Base-by-base conservation (phyloP, 2,797 vertebrate genomes). In the Ptychadena robeensis region DNA sequence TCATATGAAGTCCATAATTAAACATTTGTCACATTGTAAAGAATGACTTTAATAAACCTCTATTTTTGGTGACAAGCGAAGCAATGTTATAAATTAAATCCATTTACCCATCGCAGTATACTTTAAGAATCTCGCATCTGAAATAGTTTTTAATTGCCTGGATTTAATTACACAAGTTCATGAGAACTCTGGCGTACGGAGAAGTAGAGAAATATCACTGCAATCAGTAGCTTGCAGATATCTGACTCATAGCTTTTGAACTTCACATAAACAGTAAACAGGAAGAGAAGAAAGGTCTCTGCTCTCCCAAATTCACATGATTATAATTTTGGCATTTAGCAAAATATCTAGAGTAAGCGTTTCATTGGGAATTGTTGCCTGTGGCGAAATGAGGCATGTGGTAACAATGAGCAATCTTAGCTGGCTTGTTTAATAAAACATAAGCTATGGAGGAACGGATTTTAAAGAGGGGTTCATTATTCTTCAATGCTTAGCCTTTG, bases 141-240 rank as follows among this genome's bases (percentile, higher is more conserved):
- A 28, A 79, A 61, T 71, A 71, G 27, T 71, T 79, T 81, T 81
- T 81, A 81, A 81, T 81, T 81, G 79, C 37, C 30, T 28, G 22
- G 70, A 73, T 53, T 81, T 73, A 73, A 81, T 70, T 65, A 65
- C 70, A 35, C 38, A 53, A 53, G 59, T 71, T 44, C 37, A 72
- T 73, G 79, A 80, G 57, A 80, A 63, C 67, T 72, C 70, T 4
- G 9, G 44, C 57, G 27, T 31, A 63, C 37, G 30, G 68, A 70
- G 53, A 80, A 9, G 57, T 32, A 63, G 53, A 72, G 69, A 72
- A 73, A 80, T 73, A 73, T 81, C 61, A 28, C 69, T 73, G 70
- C 63, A 73, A 81, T 81, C 70, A 66, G 38, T 65, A 66, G 69
- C 79, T 73, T 12, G 61, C 70, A 73, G 70, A 81, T 81, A 53